Conservation (phyloP, 2,888 invertebrate species). For the Nemoura dubitans region DNA sequence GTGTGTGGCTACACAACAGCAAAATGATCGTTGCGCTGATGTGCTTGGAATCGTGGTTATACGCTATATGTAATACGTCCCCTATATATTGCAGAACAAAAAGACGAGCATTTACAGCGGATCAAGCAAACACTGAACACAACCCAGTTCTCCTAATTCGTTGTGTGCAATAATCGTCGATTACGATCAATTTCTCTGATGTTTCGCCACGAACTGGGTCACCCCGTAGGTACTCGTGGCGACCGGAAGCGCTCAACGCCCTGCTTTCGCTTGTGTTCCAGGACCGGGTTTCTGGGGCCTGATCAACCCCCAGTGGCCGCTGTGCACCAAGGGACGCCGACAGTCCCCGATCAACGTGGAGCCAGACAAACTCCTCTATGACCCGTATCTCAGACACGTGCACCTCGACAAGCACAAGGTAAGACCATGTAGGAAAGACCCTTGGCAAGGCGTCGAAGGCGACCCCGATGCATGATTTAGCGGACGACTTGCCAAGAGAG, state of each 20-base stretch:
- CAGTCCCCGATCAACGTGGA: slow-evolving; percentile 68
- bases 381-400: slow-evolving; percentile 62
- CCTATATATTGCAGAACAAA: neutral
- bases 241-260: neutral
- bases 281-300: slow-evolving; percentile 67
- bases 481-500: neutral
- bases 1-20: neutral
- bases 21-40: neutral
- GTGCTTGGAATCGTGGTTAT: neutral
- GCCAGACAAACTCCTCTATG: slow-evolving; percentile 63
- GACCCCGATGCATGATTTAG: slow-evolving; percentile 18
- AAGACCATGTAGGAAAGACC: too few relatives aligned
- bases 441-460: too few relatives aligned
- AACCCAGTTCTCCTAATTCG: neutral
- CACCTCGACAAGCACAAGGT: slow-evolving; percentile 59
- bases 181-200: neutral
- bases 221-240: neutral
- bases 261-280: slow-evolving; percentile 50
- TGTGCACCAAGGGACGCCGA: slow-evolving; percentile 64
- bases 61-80: neutral
- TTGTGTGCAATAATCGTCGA: neutral
- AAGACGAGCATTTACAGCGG: neutral
- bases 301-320: slow-evolving; percentile 65
- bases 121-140: neutral
- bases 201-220: neutral